These are phyloP conservation scores for Bambusicola thoracicus DNA, from an alignment of 2,113 vertebrate genomes.

Conservation along the genomic window DNA sequence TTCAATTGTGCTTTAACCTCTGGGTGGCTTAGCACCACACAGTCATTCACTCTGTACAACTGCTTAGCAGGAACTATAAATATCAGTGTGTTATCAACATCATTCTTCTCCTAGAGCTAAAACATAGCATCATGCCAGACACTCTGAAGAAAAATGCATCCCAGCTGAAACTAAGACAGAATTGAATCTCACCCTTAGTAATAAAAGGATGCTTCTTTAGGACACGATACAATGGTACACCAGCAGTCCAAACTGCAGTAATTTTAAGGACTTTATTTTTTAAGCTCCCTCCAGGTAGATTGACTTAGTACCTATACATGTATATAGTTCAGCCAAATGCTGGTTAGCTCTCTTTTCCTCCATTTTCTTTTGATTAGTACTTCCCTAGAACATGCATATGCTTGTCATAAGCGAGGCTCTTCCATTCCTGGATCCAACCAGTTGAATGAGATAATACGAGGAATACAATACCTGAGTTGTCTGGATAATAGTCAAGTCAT, in stretches of 20 bases:
- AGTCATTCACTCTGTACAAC: no score
- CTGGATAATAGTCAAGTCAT: conserved; percentile 96
- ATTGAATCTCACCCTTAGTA: not conserved
- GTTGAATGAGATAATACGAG: not conserved
- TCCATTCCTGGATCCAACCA: not conserved
- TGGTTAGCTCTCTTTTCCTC: not conserved
- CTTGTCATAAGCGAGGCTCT: not conserved
- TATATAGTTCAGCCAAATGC: not conserved
- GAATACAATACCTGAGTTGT: conserved; percentile 85
- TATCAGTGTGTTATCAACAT: no score
- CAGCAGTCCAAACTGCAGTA: not conserved
- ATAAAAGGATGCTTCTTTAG: not conserved
- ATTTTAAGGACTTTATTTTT: not conserved
- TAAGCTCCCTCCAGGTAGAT: not conserved
- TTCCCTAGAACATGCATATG: not conserved
- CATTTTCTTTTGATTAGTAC: not conserved
- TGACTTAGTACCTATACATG: not conserved
- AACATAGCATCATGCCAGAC: no score
- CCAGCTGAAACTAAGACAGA: not conserved
- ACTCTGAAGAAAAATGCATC: no score
- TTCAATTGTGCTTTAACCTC: not conserved
- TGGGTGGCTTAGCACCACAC: no score
- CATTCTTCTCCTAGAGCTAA: no score
- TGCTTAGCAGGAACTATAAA: no score
- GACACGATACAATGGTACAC: not conserved